phyloP scores from a whole-genome alignment of 1,140 invertebrate genomes.

The Drosophila suzukii region DNA sequence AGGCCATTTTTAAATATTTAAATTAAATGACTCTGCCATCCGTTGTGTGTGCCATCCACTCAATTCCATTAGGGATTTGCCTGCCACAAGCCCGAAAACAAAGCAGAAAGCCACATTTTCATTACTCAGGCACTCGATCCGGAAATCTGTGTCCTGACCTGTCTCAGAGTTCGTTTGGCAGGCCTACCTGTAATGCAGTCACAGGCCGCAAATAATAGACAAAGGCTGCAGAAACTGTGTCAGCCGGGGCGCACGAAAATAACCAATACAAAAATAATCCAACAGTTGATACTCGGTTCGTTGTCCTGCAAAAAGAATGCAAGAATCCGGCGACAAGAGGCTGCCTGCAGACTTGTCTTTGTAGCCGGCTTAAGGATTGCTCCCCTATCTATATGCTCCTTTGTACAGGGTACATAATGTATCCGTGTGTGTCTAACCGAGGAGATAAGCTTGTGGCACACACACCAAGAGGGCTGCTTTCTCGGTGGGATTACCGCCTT shows the following conservation, averaged over 20 bases:
- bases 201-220: slow-evolving; percentile 31
- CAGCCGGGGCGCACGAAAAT: slow-evolving; percentile 48
- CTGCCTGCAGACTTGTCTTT: slow-evolving; percentile 47
- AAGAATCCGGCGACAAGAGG: slow-evolving; percentile 16
- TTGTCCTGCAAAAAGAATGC: slow-evolving; percentile 60
- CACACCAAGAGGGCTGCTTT: slow-evolving; percentile 23
- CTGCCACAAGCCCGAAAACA: neutral
- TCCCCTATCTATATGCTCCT: slow-evolving; percentile 11
- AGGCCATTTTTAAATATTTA: neutral
- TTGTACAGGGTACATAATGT: slow-evolving; percentile 28
- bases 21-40: too few species aligned
- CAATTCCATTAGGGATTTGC: slow-evolving; percentile 12
- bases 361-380: slow-evolving; percentile 59
- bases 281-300: slow-evolving; percentile 66
- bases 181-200: slow-evolving; percentile 40
- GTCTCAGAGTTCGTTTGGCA: slow-evolving; percentile 19
- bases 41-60: neutral
- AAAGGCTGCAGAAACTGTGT: slow-evolving; percentile 59
- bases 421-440: slow-evolving; percentile 34
- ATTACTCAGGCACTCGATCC: slow-evolving; percentile 37
- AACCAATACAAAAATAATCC: slow-evolving; percentile 64
- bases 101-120: slow-evolving; percentile 22
- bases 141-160: slow-evolving; percentile 29
- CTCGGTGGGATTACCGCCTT: slow-evolving; percentile 29
- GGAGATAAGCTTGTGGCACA: slow-evolving; percentile 54